phyloP scores from a whole-genome alignment of 1,140 invertebrate species.

The Aphelinus atriplicis region DNA sequence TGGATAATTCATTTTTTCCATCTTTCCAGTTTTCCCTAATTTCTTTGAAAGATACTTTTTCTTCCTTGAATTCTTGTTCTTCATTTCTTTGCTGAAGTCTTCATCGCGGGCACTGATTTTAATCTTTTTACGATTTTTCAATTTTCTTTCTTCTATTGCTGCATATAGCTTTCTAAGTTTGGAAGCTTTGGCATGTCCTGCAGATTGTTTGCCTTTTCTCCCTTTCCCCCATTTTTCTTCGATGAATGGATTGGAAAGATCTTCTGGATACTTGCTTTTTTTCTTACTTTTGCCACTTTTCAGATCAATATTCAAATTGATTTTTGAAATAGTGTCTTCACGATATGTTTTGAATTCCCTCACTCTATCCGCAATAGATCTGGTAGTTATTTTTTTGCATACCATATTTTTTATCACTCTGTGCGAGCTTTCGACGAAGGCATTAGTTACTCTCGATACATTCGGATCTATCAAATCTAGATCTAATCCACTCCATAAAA shows the following conservation, averaged over 20 bases:
- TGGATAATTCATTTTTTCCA: too few relatives aligned
- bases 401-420: constrained; percentile 18
- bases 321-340: too few relatives aligned
- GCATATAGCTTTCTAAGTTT: not conserved
- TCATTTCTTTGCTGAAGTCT: too few relatives aligned
- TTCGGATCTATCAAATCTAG: constrained; percentile 16
- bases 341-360: constrained; percentile 12
- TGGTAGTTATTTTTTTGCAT: not conserved
- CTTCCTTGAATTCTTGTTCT: too few relatives aligned
- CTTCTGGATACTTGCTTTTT: constrained; percentile 1
- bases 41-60: too few relatives aligned
- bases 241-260: not conserved
- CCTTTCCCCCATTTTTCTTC: not conserved
- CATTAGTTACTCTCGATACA: constrained; percentile 36
- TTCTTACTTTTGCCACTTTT: not conserved
- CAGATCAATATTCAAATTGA: not conserved
- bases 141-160: not conserved
- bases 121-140: too few relatives aligned
- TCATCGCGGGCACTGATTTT: too few relatives aligned
- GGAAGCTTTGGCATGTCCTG: too few relatives aligned
- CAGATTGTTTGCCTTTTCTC: not conserved
- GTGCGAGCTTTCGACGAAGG: constrained; percentile 30
- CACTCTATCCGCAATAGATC: constrained; percentile 7
- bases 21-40: too few relatives aligned
- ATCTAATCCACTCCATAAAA: constrained; percentile 22